A percentile compares a stretch with the other conserved stretches of the same genome.
phyloP scores from a whole-genome alignment of 2,113 vertebrate genomes.

The Ctenodactylus gundi region DNA sequence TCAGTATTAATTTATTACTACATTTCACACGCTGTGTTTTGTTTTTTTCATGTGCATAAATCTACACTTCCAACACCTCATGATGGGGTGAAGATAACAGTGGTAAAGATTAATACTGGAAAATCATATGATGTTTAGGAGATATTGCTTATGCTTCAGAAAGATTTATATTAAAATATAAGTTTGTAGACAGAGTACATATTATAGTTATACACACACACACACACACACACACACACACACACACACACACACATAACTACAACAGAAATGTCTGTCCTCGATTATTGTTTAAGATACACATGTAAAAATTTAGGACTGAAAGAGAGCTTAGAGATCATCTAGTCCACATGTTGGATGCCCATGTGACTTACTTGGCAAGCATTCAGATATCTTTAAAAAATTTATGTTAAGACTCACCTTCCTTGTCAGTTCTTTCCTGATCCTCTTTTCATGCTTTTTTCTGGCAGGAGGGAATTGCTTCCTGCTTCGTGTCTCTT shows the following conservation, averaged over 20 bases:
- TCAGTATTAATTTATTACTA: not conserved
- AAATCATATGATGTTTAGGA: not conserved
- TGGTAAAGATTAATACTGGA: not conserved
- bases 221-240: not conserved
- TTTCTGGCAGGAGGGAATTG: not conserved
- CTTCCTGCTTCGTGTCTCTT: not conserved
- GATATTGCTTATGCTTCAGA: not conserved
- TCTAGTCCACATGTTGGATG: not conserved
- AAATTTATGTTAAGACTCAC: not conserved
- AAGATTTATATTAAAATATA: not conserved
- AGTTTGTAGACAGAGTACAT: not conserved
- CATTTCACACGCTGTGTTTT: not conserved
- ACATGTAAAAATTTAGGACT: not conserved
- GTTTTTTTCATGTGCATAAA: not conserved
- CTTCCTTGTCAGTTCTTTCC: not conserved
- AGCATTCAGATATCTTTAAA: not conserved
- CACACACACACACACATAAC: not conserved
- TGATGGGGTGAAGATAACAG: not conserved
- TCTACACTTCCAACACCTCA: not conserved
- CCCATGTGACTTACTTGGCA: not conserved
- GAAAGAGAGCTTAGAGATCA: not conserved
- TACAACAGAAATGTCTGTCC: not conserved
- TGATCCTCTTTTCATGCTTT: not conserved
- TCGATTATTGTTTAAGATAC: not conserved
- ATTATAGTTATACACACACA: not conserved